Base-by-base conservation (phyloP, 2,113 vertebrate species). In the Pelusios castaneus region DNA sequence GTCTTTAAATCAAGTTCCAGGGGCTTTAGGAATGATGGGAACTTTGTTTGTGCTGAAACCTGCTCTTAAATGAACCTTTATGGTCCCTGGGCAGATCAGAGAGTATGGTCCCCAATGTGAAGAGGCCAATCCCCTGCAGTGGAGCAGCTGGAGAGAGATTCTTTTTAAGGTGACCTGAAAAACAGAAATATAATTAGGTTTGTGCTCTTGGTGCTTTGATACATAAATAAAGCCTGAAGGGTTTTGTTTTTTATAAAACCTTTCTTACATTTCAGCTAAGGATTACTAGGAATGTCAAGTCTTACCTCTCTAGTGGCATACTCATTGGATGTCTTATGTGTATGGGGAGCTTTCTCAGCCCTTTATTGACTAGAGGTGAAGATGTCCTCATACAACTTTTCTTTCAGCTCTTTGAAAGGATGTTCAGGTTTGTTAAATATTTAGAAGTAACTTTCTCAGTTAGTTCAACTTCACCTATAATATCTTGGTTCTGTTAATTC, bases 21-120 rank as follows among this genome's bases (percentile, higher is more conserved):
- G 79, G 54, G 24, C 80, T 93, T 92, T 73, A 67, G 27, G 31
- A 51, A 19, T 91, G 86, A 63, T 85, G 60, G 60, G 93, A 83
- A 1, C 1, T 87, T 16, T 6, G 4, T 76, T 91, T 88, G 91
- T 88, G 19, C 51, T 82, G 77, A 82, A 90, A 89, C 25, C 1
- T 14, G 0, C 83, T 5, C 47, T 92, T 80, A 22, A 34, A n/a
- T 63, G 14, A 17, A 41, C n/a, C 17, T 92, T 87, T 90, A 60
- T 34, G 52, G 52, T 76, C 43, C 43, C n/a, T 27, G 31, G 45
- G 38, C 76, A 63, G 63, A 55, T 45, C 41, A 45, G 73, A 87
- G 34, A 89, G 63, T 2, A 0, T 52, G 19, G 49, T 73, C 93
- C 19, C 25, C 21, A 54, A 0, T 58, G 4, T 63, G 56, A 82